phyloP scores from a whole-genome alignment of 2,113 vertebrate genomes.

The Nymphicus hollandicus region DNA sequence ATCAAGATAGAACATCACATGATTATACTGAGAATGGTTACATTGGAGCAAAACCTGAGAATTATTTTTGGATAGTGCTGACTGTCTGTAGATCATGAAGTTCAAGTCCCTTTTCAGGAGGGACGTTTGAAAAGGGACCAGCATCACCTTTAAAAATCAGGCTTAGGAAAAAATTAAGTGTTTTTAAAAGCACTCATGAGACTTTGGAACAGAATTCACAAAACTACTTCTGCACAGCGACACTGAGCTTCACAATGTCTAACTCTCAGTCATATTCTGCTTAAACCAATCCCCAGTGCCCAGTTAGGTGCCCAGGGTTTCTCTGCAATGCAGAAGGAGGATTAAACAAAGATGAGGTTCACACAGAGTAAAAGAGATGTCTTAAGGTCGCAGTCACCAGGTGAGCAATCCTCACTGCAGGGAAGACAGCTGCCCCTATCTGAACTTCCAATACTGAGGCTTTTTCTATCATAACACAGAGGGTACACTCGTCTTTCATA shows the following conservation, averaged over 20 bases:
- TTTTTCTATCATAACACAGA: neutral
- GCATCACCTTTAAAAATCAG: conserved; percentile 2
- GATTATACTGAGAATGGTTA: neutral
- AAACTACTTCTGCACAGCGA: neutral
- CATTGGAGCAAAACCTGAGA: neutral
- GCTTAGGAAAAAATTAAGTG: neutral
- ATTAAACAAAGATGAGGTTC: neutral
- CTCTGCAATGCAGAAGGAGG: neutral
- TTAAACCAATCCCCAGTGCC: neutral
- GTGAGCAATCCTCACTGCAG: neutral
- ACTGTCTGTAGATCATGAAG: neutral
- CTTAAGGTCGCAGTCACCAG: neutral
- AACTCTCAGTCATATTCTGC: neutral
- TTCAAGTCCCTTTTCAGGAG: neutral
- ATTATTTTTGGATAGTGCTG: neutral
- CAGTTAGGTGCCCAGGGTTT: neutral
- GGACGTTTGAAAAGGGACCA: neutral
- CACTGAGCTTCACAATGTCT: neutral
- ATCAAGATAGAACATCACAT: neutral
- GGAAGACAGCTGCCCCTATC: neutral
- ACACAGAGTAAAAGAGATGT: neutral
- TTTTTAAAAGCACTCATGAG: neutral
- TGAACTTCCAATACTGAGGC: neutral
- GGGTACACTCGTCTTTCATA: neutral
- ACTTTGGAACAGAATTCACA: neutral